phyloP scores from a whole-genome alignment of 2,113 vertebrate genomes.

The Varanus salvator region DNA sequence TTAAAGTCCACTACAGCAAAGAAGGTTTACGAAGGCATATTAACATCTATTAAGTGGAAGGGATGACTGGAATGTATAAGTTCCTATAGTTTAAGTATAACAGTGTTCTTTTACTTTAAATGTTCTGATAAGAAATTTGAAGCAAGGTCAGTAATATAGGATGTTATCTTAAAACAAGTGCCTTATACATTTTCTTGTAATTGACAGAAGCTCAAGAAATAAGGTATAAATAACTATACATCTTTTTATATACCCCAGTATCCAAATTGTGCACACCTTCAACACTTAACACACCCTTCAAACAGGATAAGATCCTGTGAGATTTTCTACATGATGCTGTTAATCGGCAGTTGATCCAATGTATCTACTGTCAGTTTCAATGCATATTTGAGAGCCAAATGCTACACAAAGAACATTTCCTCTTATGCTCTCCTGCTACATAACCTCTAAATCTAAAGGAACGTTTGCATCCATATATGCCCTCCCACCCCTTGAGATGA shows the following conservation, averaged over 20 bases:
- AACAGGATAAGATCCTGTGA: background rate
- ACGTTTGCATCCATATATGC: too few relatives aligned
- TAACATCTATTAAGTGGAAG: rapidly evolving
- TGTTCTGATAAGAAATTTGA: background rate
- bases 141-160: background rate
- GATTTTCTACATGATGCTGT: too few relatives aligned
- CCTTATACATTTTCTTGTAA: background rate
- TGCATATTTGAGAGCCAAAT: too few relatives aligned
- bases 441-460: too few relatives aligned
- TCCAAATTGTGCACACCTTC: slow-evolving; percentile 60
- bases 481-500: too few relatives aligned
- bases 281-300: background rate
- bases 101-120: background rate
- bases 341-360: too few relatives aligned
- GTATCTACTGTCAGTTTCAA: too few relatives aligned
- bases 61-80: rapidly evolving
- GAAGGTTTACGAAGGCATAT: rapidly evolving
- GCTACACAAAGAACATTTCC: too few relatives aligned
- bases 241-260: slow-evolving; percentile 47
- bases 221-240: slow-evolving; percentile 44
- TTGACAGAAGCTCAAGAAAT: slow-evolving; percentile 35
- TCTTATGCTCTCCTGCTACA: too few relatives aligned
- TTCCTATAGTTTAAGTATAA: background rate
- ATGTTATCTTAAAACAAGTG: background rate
- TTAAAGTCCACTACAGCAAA: rapidly evolving